These are phyloP conservation scores for Pangasius sanitwongsei DNA, from an alignment of 2,797 vertebrate species.

Conservation along the genomic window DNA sequence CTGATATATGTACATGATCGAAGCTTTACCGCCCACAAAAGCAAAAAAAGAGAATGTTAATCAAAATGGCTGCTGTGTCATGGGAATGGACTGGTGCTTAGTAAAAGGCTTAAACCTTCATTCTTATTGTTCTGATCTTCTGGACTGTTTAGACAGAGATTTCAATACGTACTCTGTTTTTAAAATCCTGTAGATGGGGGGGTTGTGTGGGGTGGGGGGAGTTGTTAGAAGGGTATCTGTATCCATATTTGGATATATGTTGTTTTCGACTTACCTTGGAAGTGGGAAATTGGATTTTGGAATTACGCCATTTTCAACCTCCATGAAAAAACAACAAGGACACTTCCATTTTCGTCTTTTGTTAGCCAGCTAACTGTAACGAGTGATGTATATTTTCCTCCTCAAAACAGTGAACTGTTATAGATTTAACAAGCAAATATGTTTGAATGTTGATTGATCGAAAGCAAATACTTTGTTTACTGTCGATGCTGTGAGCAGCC, in stretches of 20 bases:
- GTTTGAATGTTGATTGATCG: not conserved
- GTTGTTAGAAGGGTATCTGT: not conserved
- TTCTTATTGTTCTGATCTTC: conserved; percentile 43
- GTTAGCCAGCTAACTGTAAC: not conserved
- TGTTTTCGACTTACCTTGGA: not conserved
- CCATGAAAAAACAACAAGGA: not conserved
- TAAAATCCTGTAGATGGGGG: conserved; percentile 23
- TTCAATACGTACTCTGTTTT: conserved; percentile 40
- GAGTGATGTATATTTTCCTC: not conserved
- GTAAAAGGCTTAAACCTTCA: conserved; percentile 35
- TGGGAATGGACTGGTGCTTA: conserved; percentile 41
- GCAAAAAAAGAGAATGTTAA: conserved; percentile 16
- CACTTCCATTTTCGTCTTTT: not conserved
- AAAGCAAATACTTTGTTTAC: too few species aligned
- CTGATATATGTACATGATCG: conserved; percentile 4
- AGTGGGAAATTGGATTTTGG: not conserved
- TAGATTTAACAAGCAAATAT: not conserved
- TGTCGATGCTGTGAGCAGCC: too few species aligned
- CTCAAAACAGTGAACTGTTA: not conserved
- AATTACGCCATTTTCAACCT: not conserved
- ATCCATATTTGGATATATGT: not conserved
- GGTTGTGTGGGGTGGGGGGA: conserved; percentile 33
- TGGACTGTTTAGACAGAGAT: not conserved
- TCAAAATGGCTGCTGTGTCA: conserved; percentile 41
- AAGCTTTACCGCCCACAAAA: conserved; percentile 16